Conservation (phyloP, 2,797 vertebrate species). For the Tauraco hartlaubi region DNA sequence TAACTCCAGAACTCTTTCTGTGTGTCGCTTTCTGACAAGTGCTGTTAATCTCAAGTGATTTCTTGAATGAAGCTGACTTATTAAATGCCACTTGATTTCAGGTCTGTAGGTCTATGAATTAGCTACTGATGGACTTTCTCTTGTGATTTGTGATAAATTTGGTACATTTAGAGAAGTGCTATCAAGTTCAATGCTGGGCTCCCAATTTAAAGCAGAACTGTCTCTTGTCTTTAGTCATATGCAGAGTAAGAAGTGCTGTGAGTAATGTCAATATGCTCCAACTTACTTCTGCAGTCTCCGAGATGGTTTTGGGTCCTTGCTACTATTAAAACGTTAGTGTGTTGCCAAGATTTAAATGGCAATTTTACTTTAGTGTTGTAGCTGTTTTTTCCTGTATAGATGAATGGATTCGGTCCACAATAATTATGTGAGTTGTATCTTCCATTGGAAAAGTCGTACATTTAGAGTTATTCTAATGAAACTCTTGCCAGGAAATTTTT, state of each 20-base stretch:
- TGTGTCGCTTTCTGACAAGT: neutral
- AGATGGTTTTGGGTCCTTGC: neutral
- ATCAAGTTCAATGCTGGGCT: neutral
- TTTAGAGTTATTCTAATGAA: neutral
- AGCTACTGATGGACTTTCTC: neutral
- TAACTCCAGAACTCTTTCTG: neutral
- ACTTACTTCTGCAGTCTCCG: neutral
- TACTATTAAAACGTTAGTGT: neutral
- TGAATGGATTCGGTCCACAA: neutral
- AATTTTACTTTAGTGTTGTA: neutral
- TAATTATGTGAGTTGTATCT: neutral
- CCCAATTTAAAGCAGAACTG: neutral
- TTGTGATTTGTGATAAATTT: neutral
- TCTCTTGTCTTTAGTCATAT: neutral
- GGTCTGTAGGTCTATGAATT: neutral
- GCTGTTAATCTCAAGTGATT: neutral
- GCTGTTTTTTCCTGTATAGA: neutral
- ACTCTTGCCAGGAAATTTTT: neutral
- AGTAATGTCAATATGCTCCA: neutral
- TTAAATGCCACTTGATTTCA: neutral
- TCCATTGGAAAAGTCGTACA: neutral
- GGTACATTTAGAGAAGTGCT: neutral
- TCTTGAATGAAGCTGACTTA: neutral
- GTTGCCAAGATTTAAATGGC: neutral
- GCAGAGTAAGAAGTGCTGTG: neutral